Percentiles rank a stretch among this genome's conserved stretches.
Evolutionary conservation across 2,113 vertebrate genomes (phyloP).

Genomic region (Chlamydotis undulata): DNA sequence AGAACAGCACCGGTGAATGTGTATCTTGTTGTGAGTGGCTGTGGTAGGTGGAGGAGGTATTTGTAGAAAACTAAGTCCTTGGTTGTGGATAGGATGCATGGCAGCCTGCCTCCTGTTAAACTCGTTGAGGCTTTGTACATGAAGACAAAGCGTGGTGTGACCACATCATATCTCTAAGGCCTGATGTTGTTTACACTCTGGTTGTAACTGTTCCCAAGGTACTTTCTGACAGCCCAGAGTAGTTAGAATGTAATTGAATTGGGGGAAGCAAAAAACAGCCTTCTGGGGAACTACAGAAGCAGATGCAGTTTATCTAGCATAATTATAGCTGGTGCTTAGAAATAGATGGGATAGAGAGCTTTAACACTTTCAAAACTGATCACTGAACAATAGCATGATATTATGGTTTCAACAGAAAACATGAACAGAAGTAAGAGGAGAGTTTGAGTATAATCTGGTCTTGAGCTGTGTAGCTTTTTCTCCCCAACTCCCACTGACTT

Average conservation of each 20-base stretch:
- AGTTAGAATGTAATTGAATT: neutral
- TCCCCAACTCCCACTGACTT: rapidly evolving
- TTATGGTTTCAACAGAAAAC: neutral
- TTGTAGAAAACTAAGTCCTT: neutral
- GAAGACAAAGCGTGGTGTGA: neutral
- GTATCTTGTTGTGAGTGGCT: neutral
- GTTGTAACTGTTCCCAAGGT: neutral
- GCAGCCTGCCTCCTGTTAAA: neutral
- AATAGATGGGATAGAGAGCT: neutral
- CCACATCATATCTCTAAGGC: neutral
- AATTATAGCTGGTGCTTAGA: neutral
- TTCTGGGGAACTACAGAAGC: neutral
- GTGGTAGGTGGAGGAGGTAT: neutral
- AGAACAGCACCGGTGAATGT: neutral
- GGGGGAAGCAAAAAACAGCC: neutral
- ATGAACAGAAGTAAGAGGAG: neutral
- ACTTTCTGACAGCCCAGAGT: neutral
- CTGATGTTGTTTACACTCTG: neutral
- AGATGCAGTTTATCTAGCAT: neutral
- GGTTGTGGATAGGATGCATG: neutral
- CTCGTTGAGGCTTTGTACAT: neutral
- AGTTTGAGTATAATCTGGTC: neutral
- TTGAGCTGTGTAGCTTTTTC: neutral
- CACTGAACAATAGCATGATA: neutral
- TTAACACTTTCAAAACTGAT: neutral